Percentiles rank a stretch among this genome's conserved stretches.
Conservation (phyloP, 2,797 vertebrate genomes). For the Naso thynnoides region DNA sequence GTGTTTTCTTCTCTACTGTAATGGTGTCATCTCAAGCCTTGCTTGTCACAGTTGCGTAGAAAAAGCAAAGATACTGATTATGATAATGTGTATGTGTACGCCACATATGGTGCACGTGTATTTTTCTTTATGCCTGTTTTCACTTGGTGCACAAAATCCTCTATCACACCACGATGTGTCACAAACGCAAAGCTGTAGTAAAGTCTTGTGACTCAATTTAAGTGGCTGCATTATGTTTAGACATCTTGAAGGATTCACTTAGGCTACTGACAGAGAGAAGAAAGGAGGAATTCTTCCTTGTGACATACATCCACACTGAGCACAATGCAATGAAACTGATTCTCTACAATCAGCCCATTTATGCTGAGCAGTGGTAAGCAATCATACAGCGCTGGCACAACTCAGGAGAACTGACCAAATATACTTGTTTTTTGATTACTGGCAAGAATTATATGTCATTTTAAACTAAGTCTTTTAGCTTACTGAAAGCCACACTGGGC, state of each 20-base stretch:
- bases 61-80: background rate
- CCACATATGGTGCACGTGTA: background rate
- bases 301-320: too few relatives aligned
- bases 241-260: background rate
- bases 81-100: background rate
- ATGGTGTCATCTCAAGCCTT: conserved; percentile 1
- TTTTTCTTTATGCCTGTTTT: background rate
- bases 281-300: too few relatives aligned
- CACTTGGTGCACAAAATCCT: conserved; percentile 3
- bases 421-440: too few relatives aligned
- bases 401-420: too few relatives aligned
- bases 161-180: background rate
- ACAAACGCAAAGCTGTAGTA: background rate
- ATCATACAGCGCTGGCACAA: too few relatives aligned
- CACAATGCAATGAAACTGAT: too few relatives aligned
- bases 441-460: too few relatives aligned
- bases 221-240: background rate
- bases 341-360: too few relatives aligned
- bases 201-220: conserved; percentile 2
- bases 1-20: background rate
- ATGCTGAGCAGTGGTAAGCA: too few relatives aligned
- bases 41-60: background rate
- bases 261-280: too few relatives aligned
- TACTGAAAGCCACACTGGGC: too few relatives aligned
- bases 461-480: too few relatives aligned